Base-by-base conservation (phyloP, 2,797 vertebrate genomes). In the Crocidura indochinensis region DNA sequence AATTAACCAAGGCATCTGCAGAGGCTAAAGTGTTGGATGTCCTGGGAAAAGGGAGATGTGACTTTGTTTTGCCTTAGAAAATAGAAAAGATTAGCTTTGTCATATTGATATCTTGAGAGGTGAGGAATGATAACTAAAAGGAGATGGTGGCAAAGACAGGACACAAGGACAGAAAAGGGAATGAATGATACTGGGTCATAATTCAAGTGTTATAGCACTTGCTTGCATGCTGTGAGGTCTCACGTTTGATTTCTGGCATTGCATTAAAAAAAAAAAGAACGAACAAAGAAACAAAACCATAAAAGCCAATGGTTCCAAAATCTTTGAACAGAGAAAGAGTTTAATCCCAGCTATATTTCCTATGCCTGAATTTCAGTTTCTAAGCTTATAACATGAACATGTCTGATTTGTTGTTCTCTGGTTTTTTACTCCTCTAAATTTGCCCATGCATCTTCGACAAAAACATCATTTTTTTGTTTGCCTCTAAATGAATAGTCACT, bases 31-130 rank as follows among this genome's bases (percentile, higher is more conserved):
- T 60, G 80, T 26, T 31, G 47, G 31, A 4, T 44, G 65, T 88
- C 78, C 53, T 69, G 29, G 69, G 44, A 69, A 44, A 84, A 84
- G 78, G 56, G 79, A 73, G 71, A 82, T 71, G 60, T 15, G 17
- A 24, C 9, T 87, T 64, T 84, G 17, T 88, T 86, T 92, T 90
- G 53, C 49, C 76, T 51, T 27, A 71, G 69, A 67, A 67, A 81
- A 84, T 69, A 84, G 76, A 83, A 79, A 77, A 53, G 53, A 65
- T 76, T 91, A 67, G 2, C 56, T 90, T 46, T 24, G 53, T 19
- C 20, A 10, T 10, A 38, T 44, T 51, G 26, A 4, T 22, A 27
- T 14, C 14, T 29, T 84, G 20, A 68, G 24, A 8, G 0, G 24
- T 5, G 22, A 79, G n/a, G 68, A 77, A 24, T 69, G 46, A 26